phyloP scores from a whole-genome alignment of 2,888 invertebrate genomes.

The Macaria notata region DNA sequence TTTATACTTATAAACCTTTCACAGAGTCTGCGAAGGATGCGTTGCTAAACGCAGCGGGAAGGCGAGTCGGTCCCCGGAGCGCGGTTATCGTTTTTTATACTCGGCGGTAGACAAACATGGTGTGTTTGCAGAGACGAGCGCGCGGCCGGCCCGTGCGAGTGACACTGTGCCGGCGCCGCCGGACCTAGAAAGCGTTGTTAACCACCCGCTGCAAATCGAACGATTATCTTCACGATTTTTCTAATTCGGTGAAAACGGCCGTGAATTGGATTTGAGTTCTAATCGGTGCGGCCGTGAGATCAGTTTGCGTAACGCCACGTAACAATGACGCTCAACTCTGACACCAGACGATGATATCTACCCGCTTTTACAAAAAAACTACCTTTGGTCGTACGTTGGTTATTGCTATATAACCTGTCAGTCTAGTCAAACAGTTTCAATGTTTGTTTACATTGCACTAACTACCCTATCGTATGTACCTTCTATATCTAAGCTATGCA shows the following conservation, averaged over 20 bases:
- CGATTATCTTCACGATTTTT: slow-evolving; percentile 65
- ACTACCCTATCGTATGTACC: no score
- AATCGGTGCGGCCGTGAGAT: slow-evolving; percentile 43
- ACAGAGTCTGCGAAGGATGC: slow-evolving; percentile 49
- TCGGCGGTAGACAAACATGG: slow-evolving; percentile 49
- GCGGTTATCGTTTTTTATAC: slow-evolving; percentile 47
- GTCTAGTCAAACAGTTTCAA: no score
- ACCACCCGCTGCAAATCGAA: slow-evolving; percentile 52
- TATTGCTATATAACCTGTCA: no score
- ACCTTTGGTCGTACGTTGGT: no score
- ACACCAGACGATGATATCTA: slow-evolving; percentile 11
- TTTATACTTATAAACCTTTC: slow-evolving; percentile 68
- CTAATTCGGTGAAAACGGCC: slow-evolving; percentile 60
- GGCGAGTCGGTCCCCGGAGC: slow-evolving; percentile 24
- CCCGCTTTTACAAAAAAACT: slow-evolving; percentile 16
- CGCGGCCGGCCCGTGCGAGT: slow-evolving; percentile 48
- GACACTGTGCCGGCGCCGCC: slow-evolving; percentile 47
- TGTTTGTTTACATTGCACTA: no score
- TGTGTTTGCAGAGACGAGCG: slow-evolving; percentile 51
- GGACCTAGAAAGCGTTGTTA: slow-evolving; percentile 67
- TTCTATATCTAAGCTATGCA: no score
- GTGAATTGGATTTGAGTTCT: slow-evolving; percentile 56
- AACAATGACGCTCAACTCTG: slow-evolving; percentile 27
- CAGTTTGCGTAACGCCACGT: slow-evolving; percentile 52
- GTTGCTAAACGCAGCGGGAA: slow-evolving; percentile 51